Evolutionary conservation across 1,140 invertebrate species (phyloP).

Genomic region (Dinoponera quadriceps): DNA sequence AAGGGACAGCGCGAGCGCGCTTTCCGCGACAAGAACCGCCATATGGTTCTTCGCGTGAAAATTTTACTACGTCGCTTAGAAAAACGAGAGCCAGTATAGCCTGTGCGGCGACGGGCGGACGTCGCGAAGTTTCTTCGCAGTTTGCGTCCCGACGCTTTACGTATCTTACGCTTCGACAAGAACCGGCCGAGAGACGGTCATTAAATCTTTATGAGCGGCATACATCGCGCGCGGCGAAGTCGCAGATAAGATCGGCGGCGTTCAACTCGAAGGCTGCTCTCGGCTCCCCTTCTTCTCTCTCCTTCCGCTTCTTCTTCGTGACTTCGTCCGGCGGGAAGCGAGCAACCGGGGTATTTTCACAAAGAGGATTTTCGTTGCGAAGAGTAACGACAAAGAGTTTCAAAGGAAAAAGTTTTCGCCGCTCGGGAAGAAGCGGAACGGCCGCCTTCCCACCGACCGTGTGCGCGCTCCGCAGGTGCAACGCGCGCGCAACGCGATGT

Average conservation of each 20-base stretch:
- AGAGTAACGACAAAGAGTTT: slow-evolving; percentile 67
- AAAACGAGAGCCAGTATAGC: not conserved
- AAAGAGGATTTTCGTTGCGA: slow-evolving; percentile 69
- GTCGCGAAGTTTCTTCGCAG: slow-evolving; percentile 30
- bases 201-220: slow-evolving; percentile 66
- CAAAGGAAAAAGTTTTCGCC: slow-evolving; percentile 63
- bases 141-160: slow-evolving; percentile 19
- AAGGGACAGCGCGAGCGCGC: not conserved
- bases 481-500: slow-evolving; percentile 6
- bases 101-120: not conserved
- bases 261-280: slow-evolving; percentile 14
- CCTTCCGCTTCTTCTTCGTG: not conserved
- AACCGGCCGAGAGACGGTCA: slow-evolving; percentile 34
- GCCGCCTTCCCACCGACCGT: slow-evolving; percentile 7
- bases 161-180: not conserved
- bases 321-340: slow-evolving; percentile 25
- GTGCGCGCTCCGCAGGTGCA: too few relatives aligned
- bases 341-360: slow-evolving; percentile 42
- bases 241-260: slow-evolving; percentile 61
- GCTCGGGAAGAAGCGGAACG: slow-evolving; percentile 25
- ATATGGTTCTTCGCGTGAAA: slow-evolving; percentile 10
- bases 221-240: slow-evolving; percentile 41
- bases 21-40: slow-evolving; percentile 23
- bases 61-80: slow-evolving; percentile 27
- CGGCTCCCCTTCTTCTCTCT: slow-evolving; percentile 40